Conservation (phyloP, 2,797 vertebrate genomes). For the Xiphophorus birchmanni region DNA sequence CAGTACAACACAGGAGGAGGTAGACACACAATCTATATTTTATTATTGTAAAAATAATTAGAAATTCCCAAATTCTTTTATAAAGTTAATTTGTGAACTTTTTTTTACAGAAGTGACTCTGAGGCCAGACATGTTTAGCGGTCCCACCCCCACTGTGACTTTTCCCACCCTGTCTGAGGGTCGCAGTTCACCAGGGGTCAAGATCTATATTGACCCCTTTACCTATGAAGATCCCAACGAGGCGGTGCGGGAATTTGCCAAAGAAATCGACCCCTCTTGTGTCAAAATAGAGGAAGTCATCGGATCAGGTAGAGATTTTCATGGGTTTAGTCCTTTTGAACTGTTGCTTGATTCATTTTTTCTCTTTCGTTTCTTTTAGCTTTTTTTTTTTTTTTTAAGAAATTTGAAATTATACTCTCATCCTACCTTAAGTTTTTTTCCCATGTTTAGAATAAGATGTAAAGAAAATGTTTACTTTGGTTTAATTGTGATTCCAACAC, state of each 20-base stretch:
- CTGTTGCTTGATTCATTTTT: neutral
- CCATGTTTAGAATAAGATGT: neutral
- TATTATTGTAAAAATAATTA: neutral
- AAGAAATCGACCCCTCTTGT: slow-evolving; percentile 95
- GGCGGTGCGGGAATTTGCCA: slow-evolving; percentile 93
- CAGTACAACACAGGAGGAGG: slow-evolving; percentile 94
- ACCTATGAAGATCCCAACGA: slow-evolving; percentile 96
- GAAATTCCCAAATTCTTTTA: neutral
- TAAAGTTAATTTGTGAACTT: neutral
- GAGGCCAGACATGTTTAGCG: slow-evolving; percentile 77
- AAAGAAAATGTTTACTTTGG: neutral
- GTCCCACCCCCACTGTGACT: slow-evolving; percentile 74
- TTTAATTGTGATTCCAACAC: slow-evolving; percentile 48
- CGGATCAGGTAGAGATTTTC: slow-evolving; percentile 86
- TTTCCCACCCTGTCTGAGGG: slow-evolving; percentile 82
- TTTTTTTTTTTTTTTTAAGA: neutral
- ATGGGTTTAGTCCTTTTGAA: neutral
- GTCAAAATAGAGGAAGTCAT: slow-evolving; percentile 98
- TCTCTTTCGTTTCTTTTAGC: neutral
- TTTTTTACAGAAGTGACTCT: slow-evolving; percentile 69
- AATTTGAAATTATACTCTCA: neutral
- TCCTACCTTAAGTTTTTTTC: neutral
- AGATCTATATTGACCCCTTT: slow-evolving; percentile 98
- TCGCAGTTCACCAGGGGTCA: slow-evolving; percentile 90
- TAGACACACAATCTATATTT: slow-evolving; percentile 42